Evolutionary conservation across 2,888 invertebrate genomes (phyloP), one percentile per base, ranked within the genome.

Genomic region (Volucella zonaria): DNA sequence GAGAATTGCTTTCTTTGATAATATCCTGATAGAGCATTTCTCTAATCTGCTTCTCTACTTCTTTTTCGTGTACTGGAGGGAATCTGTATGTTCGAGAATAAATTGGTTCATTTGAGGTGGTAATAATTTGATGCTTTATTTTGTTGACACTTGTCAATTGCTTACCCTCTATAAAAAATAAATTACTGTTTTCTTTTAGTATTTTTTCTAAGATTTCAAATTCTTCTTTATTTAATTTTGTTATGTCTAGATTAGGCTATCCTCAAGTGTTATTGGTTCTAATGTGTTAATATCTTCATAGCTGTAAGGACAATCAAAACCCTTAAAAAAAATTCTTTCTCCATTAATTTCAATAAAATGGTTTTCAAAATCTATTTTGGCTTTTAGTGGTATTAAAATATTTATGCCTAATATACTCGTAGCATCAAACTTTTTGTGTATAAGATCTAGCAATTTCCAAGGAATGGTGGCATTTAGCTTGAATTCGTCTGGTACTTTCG

Each of bases 1-100:
- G 68, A 9, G 67, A 79, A 49, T 76, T 77, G 15, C 67, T 80
- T 70, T 76, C 59, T 56, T 56, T 56, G 38, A 74, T 68, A 23
- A 82, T 82, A 18, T 68, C 73, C 49, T 66, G 71, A 3, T 31
- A 14, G 11, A 77, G 49, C 83, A 83, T 79, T 47, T 75, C 79
- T 0, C n/a, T 45, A n/a, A 78, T 61, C 18, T 58, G 67, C 10
- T 15, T 66, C 12, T 58, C 43, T 54, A 76, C 54, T 45, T 18
- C 18, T 18, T 18, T 18, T 18, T 18, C 1, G 18, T 18, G 18
- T 18, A 18, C 18, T 18, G 18, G 18, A 18, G 18, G 18, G 18
- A 18, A 18, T 18, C 18, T 18, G 18, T 18, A 18, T 1, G 18
- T 18, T 18, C 1, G 18, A 18, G 18, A 18, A 18, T 18, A 18